Percentiles rank a stretch among this genome's conserved stretches.
These are phyloP conservation scores for Anthoptus insignis DNA, from an alignment of 2,888 invertebrate genomes.

Conservation along the genomic window DNA sequence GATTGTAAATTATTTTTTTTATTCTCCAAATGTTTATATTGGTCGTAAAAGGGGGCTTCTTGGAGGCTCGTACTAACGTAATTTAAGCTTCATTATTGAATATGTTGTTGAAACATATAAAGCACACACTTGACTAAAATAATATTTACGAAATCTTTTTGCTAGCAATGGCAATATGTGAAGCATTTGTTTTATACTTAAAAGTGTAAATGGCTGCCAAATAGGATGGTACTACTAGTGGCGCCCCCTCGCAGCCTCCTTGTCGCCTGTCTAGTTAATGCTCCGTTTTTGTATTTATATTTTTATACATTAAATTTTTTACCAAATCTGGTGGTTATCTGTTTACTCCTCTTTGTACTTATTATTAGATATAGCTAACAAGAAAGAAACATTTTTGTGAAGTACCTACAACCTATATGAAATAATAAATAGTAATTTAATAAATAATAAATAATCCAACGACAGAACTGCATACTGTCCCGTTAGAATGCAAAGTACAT, in stretches of 20 bases:
- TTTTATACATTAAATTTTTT: constrained; percentile 64
- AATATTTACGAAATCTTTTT: not conserved
- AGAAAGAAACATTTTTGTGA: too few species aligned
- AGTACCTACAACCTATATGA: too few species aligned
- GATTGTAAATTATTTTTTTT: constrained; percentile 38
- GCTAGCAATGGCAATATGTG: not conserved
- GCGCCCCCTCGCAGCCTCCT: constrained; percentile 4
- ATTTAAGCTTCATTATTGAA: not conserved
- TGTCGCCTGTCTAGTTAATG: constrained; percentile 18
- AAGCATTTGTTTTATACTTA: not conserved
- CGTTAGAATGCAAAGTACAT: not conserved
- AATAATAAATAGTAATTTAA: too few species aligned
- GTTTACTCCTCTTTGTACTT: constrained; percentile 27
- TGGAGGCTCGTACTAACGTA: not conserved
- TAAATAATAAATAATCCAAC: too few species aligned
- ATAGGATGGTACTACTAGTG: not conserved
- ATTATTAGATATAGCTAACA: not conserved
- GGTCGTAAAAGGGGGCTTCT: constrained; percentile 1
- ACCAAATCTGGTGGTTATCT: constrained; percentile 56
- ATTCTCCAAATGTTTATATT: constrained; percentile 22
- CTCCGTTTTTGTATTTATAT: constrained; percentile 45
- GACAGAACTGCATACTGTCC: not conserved
- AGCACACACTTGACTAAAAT: too few species aligned
- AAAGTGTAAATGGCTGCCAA: not conserved
- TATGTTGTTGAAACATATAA: too few species aligned